Evolutionary conservation across 2,797 vertebrate genomes (phyloP).

Genomic region (Gallinago stenura): DNA sequence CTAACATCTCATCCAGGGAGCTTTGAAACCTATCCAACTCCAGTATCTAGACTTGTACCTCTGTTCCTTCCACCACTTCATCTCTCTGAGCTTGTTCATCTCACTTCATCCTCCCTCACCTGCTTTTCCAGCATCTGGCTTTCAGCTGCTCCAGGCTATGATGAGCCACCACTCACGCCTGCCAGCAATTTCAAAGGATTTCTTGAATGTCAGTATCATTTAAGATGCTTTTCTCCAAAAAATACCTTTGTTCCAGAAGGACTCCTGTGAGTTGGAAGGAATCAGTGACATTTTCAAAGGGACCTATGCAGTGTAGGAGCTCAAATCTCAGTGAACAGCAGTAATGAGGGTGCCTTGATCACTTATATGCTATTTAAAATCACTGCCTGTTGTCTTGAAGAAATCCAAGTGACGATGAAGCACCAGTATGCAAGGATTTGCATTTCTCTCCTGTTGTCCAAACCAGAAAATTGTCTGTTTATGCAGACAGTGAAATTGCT

Average conservation of each 20-base stretch:
- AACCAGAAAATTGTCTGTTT: not conserved
- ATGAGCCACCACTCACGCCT: not conserved
- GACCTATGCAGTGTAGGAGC: not conserved
- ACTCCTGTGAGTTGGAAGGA: not conserved
- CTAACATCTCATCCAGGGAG: not conserved
- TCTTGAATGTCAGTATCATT: not conserved
- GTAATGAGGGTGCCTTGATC: not conserved
- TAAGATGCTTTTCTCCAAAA: not conserved
- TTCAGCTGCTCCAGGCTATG: not conserved
- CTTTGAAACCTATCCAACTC: not conserved
- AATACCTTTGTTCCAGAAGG: not conserved
- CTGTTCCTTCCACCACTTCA: not conserved
- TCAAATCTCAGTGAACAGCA: not conserved
- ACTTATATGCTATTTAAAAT: not conserved
- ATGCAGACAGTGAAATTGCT: not conserved
- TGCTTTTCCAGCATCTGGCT: not conserved
- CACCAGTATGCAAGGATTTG: not conserved
- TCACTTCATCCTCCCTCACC: not conserved
- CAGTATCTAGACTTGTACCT: not conserved
- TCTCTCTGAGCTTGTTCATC: not conserved
- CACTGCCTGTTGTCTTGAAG: not conserved
- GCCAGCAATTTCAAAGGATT: not conserved
- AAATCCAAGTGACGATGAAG: not conserved
- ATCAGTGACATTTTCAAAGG: not conserved
- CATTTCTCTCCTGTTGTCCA: not conserved